phyloP scores from a whole-genome alignment of 2,113 vertebrate genomes.

The Microtus montanus region DNA sequence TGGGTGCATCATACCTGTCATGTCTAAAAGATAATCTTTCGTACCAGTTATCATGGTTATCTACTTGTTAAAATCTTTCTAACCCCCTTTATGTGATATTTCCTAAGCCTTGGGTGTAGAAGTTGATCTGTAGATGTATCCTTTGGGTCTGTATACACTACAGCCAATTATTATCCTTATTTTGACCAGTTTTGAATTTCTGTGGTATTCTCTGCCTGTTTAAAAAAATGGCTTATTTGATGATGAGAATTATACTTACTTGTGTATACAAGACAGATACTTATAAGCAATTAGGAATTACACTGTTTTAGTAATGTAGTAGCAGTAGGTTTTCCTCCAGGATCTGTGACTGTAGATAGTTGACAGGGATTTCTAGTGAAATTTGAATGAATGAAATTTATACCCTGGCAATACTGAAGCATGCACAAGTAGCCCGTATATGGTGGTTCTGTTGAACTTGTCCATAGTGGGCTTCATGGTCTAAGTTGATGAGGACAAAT shows the following conservation, averaged over 20 bases:
- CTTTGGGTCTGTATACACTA: no score
- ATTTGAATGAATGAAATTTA: no score
- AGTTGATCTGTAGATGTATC: background rate
- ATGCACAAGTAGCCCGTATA: no score
- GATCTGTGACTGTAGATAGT: background rate
- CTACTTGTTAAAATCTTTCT: background rate
- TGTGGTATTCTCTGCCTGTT: background rate
- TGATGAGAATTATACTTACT: background rate
- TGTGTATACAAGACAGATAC: background rate
- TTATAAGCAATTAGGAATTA: background rate
- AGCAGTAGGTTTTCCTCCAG: background rate
- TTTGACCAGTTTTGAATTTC: background rate
- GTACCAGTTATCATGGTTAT: background rate
- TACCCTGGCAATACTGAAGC: no score
- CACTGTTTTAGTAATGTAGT: background rate
- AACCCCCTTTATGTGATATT: background rate
- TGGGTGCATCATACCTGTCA: background rate
- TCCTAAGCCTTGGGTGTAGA: background rate
- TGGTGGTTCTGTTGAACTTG: no score
- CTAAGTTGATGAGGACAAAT: no score
- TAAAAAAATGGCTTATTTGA: background rate
- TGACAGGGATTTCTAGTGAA: background rate
- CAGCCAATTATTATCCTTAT: background rate
- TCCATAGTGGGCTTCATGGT: no score
- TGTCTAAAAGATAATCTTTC: background rate